Conservation (phyloP, 1,140 invertebrate genomes). For the Homalodisca vitripennis region DNA sequence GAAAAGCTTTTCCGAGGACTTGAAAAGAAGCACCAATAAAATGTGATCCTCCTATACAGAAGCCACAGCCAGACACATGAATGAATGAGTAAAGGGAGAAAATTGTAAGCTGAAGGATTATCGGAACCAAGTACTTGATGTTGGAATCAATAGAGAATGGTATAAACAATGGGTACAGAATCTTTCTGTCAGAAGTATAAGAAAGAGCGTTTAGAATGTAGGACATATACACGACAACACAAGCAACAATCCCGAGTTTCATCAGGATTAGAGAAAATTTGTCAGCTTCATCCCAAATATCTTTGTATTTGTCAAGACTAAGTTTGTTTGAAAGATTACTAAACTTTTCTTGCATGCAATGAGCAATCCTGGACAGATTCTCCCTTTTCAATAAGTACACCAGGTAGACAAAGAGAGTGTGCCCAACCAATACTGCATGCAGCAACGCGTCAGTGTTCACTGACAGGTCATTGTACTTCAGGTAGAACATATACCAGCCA, state of each 20-base stretch:
- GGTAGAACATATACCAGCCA: slow-evolving; percentile 14
- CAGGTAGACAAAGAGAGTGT: slow-evolving; percentile 10
- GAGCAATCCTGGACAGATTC: neutral
- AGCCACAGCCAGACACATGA: neutral
- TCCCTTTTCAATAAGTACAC: neutral
- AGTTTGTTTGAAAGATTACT: neutral
- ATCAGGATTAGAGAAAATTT: neutral
- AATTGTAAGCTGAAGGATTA: neutral
- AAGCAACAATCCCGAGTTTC: neutral
- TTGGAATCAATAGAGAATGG: neutral
- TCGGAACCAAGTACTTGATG: neutral
- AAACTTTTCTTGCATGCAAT: neutral
- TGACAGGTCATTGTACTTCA: slow-evolving; percentile 14
- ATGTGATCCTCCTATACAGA: slow-evolving; percentile 16
- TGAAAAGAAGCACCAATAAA: slow-evolving; percentile 13
- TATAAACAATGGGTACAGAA: neutral
- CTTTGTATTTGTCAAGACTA: neutral
- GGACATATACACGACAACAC: neutral
- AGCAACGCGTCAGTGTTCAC: slow-evolving; percentile 1
- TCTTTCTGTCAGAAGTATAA: neutral
- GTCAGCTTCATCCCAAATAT: slow-evolving; percentile 9
- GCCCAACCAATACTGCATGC: neutral
- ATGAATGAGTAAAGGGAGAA: neutral
- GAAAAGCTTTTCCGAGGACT: neutral
- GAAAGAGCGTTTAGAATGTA: neutral